Evolutionary conservation across 2,113 vertebrate species (phyloP), one percentile per base, ranked within the genome.

Genomic region (Sorex fumeus): DNA sequence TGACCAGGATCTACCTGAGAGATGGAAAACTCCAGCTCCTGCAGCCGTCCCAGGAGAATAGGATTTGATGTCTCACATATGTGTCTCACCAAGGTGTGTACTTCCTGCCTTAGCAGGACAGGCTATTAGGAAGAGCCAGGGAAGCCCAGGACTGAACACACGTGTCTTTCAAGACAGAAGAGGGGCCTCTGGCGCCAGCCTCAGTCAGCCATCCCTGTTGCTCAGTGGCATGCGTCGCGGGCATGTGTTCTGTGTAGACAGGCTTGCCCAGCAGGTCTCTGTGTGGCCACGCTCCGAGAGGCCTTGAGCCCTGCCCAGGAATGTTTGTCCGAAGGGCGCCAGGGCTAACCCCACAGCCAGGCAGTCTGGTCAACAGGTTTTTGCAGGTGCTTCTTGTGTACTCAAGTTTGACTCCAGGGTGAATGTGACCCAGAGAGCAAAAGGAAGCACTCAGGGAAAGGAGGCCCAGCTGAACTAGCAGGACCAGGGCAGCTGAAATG

Each of bases 371-470:
- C 27, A 82, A 82, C 64, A 67, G 28, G 40, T 8, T 40, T 30
- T 53, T 75, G n/a, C n/a, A 86, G 16, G 25, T 62, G 25, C n/a
- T 45, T 74, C 91, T 94, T 7, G 0, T 7, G 18, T 30, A 32
- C 92, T 60, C n/a, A 79, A 50, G 47, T 64, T 84, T 90, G 71
- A 60, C 27, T 79, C n/a, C 45, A 66, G 74, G 75, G 27, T 70
- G 25, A 75, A 32, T 5, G 45, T 70, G 40, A 78, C 47, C n/a
- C 21, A 74, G 67, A 53, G 43, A 88, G 84, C 45, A 70, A 60
- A 79, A 67, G 64, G 47, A 75, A 45, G 28, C 77, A 34, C 1
- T 25, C 77, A 47, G 13, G 13, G 43, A 62, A 82, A 78, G n/a
- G 66, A 85, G 60, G 36, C 43, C 25, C 3, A 70, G 74, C 30